These are phyloP conservation scores for Salarias fasciatus DNA, from an alignment of 2,797 vertebrate genomes.

Conservation along the genomic window DNA sequence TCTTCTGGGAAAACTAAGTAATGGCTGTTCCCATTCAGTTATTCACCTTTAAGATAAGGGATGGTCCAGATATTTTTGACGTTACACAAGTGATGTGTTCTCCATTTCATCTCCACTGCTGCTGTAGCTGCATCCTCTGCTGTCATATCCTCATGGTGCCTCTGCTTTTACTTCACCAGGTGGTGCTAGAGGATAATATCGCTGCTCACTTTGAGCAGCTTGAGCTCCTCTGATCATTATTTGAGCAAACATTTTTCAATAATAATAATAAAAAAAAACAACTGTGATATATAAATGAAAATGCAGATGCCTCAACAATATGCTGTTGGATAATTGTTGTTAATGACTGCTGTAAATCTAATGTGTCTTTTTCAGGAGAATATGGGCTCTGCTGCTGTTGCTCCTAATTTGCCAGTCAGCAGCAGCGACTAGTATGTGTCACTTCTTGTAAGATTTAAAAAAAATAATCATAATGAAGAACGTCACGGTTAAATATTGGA, in stretches of 20 bases:
- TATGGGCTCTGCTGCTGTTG: slow-evolving; percentile 50
- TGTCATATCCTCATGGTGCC: slow-evolving; percentile 37
- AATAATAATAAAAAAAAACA: slow-evolving; percentile 13
- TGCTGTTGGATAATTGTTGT: slow-evolving; percentile 31
- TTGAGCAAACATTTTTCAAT: slow-evolving; percentile 10
- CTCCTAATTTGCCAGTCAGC: slow-evolving; percentile 60
- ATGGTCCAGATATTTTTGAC: no score
- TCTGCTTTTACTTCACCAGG: slow-evolving; percentile 75
- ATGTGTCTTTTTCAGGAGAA: slow-evolving; percentile 68
- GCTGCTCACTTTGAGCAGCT: slow-evolving; percentile 29
- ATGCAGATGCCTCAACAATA: slow-evolving; percentile 30
- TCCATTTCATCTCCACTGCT: neutral
- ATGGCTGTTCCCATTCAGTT: no score
- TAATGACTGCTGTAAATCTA: slow-evolving; percentile 35
- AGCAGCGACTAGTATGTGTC: slow-evolving; percentile 78
- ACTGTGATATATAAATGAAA: slow-evolving; percentile 35
- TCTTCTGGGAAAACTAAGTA: slow-evolving; percentile 1
- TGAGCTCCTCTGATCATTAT: slow-evolving; percentile 22
- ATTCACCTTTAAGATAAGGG: no score
- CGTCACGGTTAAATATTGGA: slow-evolving; percentile 3
- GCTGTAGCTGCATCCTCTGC: slow-evolving; percentile 12
- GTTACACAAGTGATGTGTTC: no score
- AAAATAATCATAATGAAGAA: slow-evolving; percentile 1
- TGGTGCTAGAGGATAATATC: slow-evolving; percentile 84
- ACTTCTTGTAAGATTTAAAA: slow-evolving; percentile 13